Evolutionary conservation across 2,113 vertebrate genomes (phyloP).

Genomic region (Pyrgilauda ruficollis): DNA sequence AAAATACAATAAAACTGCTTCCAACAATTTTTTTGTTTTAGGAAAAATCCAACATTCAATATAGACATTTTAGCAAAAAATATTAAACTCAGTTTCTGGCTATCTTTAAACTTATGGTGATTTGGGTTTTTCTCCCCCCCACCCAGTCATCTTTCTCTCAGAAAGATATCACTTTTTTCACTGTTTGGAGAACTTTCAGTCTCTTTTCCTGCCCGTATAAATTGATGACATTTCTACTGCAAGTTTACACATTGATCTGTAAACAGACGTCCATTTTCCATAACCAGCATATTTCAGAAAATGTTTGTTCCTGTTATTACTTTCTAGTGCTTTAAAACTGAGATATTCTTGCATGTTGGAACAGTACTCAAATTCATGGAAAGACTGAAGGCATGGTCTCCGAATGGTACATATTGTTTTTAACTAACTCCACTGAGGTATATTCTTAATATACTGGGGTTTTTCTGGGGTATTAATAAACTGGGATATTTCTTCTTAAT

Average conservation of each 20-base stretch:
- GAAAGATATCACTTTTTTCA: neutral
- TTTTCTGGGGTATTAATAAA: too few species aligned
- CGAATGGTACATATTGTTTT: neutral
- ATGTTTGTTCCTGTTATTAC: neutral
- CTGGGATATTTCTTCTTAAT: neutral
- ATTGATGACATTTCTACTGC: neutral
- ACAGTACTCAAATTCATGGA: neutral
- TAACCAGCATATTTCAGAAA: neutral
- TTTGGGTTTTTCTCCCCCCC: neutral
- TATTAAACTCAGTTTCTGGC: neutral
- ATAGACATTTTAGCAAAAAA: neutral
- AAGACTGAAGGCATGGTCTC: neutral
- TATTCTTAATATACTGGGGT: neutral
- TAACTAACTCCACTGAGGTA: neutral
- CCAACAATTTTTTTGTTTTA: neutral
- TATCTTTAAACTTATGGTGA: neutral
- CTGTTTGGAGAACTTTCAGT: neutral
- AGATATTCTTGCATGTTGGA: neutral
- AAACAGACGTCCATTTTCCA: neutral
- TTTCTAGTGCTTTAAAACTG: neutral
- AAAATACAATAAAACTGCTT: neutral
- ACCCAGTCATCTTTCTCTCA: neutral
- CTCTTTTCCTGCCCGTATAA: neutral
- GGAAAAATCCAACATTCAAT: neutral
- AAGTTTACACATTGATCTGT: neutral